Base-by-base conservation (phyloP, 2,113 vertebrate species). In the Onychostoma macrolepis region DNA sequence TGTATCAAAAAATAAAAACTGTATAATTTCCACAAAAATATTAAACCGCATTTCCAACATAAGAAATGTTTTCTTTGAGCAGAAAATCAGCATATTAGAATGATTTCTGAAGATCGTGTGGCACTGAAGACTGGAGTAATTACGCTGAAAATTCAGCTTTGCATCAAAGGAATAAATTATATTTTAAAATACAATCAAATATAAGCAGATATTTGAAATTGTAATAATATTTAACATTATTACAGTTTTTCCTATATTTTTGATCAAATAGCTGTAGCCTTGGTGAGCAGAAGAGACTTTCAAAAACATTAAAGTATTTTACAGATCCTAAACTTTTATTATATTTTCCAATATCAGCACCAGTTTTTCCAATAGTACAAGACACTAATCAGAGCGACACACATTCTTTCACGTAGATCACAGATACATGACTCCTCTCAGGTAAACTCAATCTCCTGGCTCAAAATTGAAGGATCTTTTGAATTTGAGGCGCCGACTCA, bases 401-500 rank as follows among this genome's bases (percentile, higher is more conserved):
- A 17, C 45, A 53, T 12, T 65, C 36, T 65, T 81, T 28, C 17
- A 12, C 43, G 43, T 21, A 50, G 41, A 71, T 83, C 26, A 48
- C 58, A 30, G 38, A 10, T 28, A 67, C 21, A 86, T 1, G 1
- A 28, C 28, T 69, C 7, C 36, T 63, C 50, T 65, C 38, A 80
- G 65, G 65, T 28, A 75, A 74, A 82, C 28, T 63, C 69, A 76
- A 75, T 82, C 13, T 82, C 19, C 15, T 63, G 12, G 13, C 9
- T 30, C 4, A 41, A 83, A 86, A 86, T 30, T 61, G 33, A 79
- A 28, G 36, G 36, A 75, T 65, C 48, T 58, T 50, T 74, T 83
- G 10, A 58, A 86, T 38, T n/a, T 74, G 9, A 81, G 50, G 50
- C 26, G 2, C 48, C 28, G 41, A 58, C 65, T 43, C 56, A 81